Evolutionary conservation across 2,888 invertebrate species (phyloP).

Genomic region (Helicoverpa assulta): DNA sequence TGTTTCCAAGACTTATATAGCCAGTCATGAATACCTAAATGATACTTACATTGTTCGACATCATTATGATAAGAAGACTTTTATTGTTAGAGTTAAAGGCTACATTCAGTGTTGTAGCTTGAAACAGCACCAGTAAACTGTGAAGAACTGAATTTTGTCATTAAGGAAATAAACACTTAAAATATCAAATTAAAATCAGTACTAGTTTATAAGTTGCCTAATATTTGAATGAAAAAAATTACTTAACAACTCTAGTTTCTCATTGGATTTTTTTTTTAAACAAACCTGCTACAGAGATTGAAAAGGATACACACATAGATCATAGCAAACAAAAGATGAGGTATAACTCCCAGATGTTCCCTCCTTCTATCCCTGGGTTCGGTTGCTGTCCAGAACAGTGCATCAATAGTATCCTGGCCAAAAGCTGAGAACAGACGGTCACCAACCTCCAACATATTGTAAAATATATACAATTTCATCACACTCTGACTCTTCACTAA

Average conservation of each 20-base stretch:
- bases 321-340: conserved; percentile 97
- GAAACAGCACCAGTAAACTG: conserved; percentile 96
- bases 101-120: conserved; percentile 99
- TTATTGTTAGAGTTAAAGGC: conserved; percentile 99
- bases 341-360: conserved; percentile 96
- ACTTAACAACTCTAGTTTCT: too few relatives aligned
- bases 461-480: conserved; percentile 99
- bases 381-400: conserved; percentile 99
- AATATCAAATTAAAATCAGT: not conserved
- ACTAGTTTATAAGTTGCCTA: not conserved
- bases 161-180: conserved; percentile 54
- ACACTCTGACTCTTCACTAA: conserved; percentile 99
- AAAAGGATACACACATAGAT: conserved; percentile 98
- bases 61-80: conserved; percentile 99
- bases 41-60: conserved; percentile 98
- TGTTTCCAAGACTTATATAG: not conserved
- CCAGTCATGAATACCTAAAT: not conserved
- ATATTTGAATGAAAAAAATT: not conserved
- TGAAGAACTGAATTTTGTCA: conserved; percentile 92
- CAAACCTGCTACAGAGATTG: not conserved
- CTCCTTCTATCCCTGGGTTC: conserved; percentile 96
- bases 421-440: conserved; percentile 98
- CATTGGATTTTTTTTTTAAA: not conserved
- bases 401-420: conserved; percentile 99
- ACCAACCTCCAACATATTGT: conserved; percentile 99